phyloP scores from a whole-genome alignment of 2,888 invertebrate genomes.

The Coleophora deauratella region DNA sequence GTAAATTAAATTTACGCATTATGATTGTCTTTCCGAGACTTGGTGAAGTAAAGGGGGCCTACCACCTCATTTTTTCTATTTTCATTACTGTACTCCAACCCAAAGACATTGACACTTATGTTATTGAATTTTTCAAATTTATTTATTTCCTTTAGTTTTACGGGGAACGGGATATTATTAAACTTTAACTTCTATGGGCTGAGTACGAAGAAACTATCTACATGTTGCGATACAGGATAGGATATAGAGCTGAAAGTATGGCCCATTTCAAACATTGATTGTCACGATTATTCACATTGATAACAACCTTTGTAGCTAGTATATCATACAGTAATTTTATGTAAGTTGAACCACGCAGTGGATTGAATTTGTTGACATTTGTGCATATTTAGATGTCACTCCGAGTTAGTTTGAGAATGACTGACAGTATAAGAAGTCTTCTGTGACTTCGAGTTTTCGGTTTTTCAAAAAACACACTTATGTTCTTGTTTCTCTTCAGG shows the following conservation, averaged over 20 bases:
- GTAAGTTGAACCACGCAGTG: constrained; percentile 16
- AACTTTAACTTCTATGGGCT: too few relatives aligned
- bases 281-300: constrained; percentile 22
- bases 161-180: constrained; percentile 18
- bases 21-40: constrained; percentile 12
- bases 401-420: too few relatives aligned
- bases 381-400: too few relatives aligned
- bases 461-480: too few relatives aligned
- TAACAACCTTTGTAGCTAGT: constrained; percentile 19
- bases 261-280: constrained; percentile 20
- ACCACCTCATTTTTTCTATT: constrained; percentile 12
- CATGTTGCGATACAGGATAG: constrained; percentile 15
- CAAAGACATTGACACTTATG: constrained; percentile 24
- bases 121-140: constrained; percentile 21
- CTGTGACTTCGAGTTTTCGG: too few relatives aligned
- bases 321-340: constrained; percentile 20
- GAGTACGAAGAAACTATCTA: constrained; percentile 7
- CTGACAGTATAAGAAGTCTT: too few relatives aligned
- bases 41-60: constrained; percentile 20
- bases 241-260: constrained; percentile 20
- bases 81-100: constrained; percentile 18
- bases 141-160: constrained; percentile 19
- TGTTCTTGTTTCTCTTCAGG: too few relatives aligned
- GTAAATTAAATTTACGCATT: constrained; percentile 21
- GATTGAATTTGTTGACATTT: constrained; percentile 20